These are phyloP conservation scores for Oscheius myriophilus DNA, from an alignment of 2,888 invertebrate species.

Conservation along the genomic window DNA sequence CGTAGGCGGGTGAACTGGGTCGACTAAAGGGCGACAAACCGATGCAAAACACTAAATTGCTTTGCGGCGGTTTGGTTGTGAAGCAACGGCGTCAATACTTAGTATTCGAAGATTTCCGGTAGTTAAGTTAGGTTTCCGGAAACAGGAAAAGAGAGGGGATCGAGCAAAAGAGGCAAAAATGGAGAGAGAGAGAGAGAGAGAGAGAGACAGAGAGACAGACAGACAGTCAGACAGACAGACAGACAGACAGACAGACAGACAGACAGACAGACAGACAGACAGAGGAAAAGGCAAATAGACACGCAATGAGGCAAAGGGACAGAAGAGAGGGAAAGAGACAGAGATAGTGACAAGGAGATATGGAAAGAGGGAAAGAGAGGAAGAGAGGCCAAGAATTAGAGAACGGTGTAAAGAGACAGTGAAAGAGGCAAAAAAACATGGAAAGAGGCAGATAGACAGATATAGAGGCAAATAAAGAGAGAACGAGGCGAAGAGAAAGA, in stretches of 20 bases:
- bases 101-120: no score
- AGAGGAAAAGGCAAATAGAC: conserved; percentile 27
- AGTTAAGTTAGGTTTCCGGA: no score
- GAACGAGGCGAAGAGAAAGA: conserved; percentile 22
- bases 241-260: conserved; percentile 18
- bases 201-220: not conserved
- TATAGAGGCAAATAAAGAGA: conserved; percentile 3
- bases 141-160: not conserved
- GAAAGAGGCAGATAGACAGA: no score
- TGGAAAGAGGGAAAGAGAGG: not conserved
- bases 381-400: no score
- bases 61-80: no score
- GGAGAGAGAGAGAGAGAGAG: not conserved
- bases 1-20: no score
- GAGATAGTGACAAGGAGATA: no score
- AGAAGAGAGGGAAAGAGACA: not conserved
- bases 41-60: no score
- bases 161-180: not conserved
- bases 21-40: no score
- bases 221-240: conserved; percentile 22
- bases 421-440: no score
- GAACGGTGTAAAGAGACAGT: conserved; percentile 17
- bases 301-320: conserved; percentile 14
- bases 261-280: conserved; percentile 26
- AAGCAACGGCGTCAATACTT: no score